Conservation (phyloP, 2,113 vertebrate species). For the Vimba vimba region DNA sequence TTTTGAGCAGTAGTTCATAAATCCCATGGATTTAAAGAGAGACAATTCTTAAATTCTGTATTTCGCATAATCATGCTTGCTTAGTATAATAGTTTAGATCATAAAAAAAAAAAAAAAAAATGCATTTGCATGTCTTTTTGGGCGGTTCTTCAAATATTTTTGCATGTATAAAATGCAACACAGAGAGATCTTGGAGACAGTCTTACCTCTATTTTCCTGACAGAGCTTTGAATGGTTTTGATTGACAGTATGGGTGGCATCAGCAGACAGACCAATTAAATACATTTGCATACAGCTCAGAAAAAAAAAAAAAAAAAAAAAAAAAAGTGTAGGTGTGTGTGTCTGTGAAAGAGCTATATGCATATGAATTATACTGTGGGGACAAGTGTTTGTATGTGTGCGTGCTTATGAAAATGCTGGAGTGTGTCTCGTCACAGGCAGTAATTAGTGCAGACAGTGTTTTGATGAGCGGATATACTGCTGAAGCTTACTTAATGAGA, state of each 20-base stretch:
- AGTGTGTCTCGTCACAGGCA: conserved; percentile 38
- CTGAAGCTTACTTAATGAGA: conserved; percentile 43
- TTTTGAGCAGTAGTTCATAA: too few relatives aligned
- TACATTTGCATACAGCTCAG: not conserved
- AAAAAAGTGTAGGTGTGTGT: not conserved
- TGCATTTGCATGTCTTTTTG: not conserved
- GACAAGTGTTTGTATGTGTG: conserved; percentile 21
- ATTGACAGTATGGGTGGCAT: conserved; percentile 34
- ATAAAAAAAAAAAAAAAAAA: not conserved
- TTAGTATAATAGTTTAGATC: not conserved
- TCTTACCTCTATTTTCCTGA: conserved; percentile 3
- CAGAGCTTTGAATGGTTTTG: conserved; percentile 29
- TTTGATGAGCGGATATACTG: conserved; percentile 31
- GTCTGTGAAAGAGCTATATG: conserved; percentile 21
- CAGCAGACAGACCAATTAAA: conserved; percentile 36
- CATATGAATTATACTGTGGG: conserved; percentile 19
- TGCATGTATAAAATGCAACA: not conserved
- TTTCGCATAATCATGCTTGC: not conserved
- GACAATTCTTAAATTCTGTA: too few relatives aligned
- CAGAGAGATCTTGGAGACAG: conserved; percentile 2
- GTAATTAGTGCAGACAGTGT: conserved; percentile 42
- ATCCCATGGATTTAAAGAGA: too few relatives aligned
- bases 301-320: not conserved
- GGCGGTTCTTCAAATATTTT: not conserved
- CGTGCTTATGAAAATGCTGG: not conserved